These are phyloP conservation scores for Bergia puertoricense DNA, from an alignment of 92 coral and sea anemone genomes.

Conservation along the genomic window DNA sequence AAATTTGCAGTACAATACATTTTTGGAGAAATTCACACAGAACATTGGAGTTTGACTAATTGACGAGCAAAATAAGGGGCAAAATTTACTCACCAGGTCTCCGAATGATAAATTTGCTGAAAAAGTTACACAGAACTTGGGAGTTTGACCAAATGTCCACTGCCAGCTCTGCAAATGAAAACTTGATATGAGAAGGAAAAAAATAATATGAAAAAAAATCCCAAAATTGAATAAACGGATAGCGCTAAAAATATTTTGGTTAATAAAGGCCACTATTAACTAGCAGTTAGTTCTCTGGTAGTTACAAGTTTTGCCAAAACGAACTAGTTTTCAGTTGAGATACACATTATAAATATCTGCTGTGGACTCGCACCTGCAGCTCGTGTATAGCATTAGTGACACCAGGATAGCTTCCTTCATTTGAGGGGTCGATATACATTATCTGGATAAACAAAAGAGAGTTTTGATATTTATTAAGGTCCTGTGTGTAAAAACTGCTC, in stretches of 20 bases:
- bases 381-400: slow-evolving; percentile 53
- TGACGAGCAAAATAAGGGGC: not conserved
- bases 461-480: too few relatives aligned
- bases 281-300: too few relatives aligned
- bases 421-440: slow-evolving; percentile 52
- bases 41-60: slow-evolving; percentile 89
- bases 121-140: slow-evolving; percentile 70
- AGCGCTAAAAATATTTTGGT: too few relatives aligned
- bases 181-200: not conserved
- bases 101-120: slow-evolving; percentile 63
- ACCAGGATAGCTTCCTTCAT: slow-evolving; percentile 64
- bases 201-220: not conserved
- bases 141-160: slow-evolving; percentile 94
- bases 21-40: slow-evolving; percentile 7
- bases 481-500: too few relatives aligned
- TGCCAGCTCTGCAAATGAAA: slow-evolving; percentile 67
- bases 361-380: slow-evolving; percentile 48
- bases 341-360: too few relatives aligned
- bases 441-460: not conserved
- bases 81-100: slow-evolving; percentile 50
- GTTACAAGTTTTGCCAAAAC: too few relatives aligned
- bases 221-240: too few relatives aligned
- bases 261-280: too few relatives aligned
- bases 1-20: too few relatives aligned
- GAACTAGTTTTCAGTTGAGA: too few relatives aligned